Evolutionary conservation across 2,797 vertebrate genomes (phyloP).

Genomic region (Cirrhinus mrigala): DNA sequence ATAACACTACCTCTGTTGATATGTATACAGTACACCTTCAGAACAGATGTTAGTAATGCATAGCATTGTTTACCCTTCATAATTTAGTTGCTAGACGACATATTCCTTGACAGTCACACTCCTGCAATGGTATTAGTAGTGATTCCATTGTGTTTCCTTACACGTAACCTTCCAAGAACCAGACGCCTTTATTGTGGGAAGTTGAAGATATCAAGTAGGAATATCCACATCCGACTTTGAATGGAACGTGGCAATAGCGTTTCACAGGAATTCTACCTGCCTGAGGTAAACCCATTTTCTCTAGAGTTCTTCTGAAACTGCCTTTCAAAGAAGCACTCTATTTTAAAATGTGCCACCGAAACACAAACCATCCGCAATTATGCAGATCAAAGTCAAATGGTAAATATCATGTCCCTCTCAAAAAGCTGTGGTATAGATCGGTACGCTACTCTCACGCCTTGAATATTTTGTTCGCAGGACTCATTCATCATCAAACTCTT

Average conservation of each 20-base stretch:
- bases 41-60: not conserved
- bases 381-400: conserved; percentile 33
- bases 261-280: conserved; percentile 9
- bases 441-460: conserved; percentile 38
- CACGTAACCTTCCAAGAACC: not conserved
- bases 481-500: conserved; percentile 60
- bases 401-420: conserved; percentile 42
- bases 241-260: not conserved
- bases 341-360: conserved; percentile 37
- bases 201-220: conserved; percentile 1
- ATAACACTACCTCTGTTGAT: not conserved
- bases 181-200: not conserved
- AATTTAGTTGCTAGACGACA: not conserved
- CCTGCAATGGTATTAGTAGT: not conserved
- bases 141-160: not conserved
- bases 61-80: not conserved
- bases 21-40: not conserved
- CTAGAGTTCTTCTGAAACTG: not conserved
- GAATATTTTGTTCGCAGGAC: conserved; percentile 44
- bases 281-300: conserved; percentile 21
- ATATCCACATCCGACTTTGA: conserved; percentile 10
- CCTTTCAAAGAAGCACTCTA: conserved; percentile 32
- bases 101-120: not conserved
- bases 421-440: conserved; percentile 43
- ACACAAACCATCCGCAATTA: conserved; percentile 36